Conservation (phyloP, 2,113 vertebrate species). For the Pogona vitticeps region DNA sequence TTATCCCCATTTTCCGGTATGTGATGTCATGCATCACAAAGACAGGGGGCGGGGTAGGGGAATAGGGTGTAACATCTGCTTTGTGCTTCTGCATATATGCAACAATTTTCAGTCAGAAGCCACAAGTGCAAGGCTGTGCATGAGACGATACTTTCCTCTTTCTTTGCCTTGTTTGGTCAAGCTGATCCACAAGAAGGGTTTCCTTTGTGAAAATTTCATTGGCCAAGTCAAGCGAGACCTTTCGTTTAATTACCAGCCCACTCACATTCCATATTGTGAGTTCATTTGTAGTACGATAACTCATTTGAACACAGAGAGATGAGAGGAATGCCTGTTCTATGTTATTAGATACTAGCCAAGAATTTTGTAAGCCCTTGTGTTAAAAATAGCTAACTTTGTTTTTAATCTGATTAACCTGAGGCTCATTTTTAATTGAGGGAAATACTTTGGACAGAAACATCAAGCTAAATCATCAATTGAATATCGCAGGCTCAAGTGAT, state of each 20-base stretch:
- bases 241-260: neutral
- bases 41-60: no score
- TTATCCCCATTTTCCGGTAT: neutral
- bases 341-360: neutral
- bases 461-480: neutral
- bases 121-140: neutral
- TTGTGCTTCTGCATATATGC: neutral
- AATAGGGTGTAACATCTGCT: neutral
- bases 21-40: neutral
- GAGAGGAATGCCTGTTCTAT: neutral
- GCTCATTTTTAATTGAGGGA: neutral
- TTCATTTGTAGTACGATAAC: neutral
- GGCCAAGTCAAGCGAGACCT: neutral
- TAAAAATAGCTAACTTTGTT: neutral
- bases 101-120: neutral
- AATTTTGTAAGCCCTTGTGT: neutral
- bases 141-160: neutral
- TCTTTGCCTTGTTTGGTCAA: neutral
- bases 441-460: neutral
- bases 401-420: neutral
- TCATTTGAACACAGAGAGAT: neutral
- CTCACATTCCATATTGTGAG: neutral
- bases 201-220: neutral
- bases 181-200: neutral
- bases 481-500: neutral